phyloP scores from a whole-genome alignment of 2,113 vertebrate species.

The Corythaixoides concolor region DNA sequence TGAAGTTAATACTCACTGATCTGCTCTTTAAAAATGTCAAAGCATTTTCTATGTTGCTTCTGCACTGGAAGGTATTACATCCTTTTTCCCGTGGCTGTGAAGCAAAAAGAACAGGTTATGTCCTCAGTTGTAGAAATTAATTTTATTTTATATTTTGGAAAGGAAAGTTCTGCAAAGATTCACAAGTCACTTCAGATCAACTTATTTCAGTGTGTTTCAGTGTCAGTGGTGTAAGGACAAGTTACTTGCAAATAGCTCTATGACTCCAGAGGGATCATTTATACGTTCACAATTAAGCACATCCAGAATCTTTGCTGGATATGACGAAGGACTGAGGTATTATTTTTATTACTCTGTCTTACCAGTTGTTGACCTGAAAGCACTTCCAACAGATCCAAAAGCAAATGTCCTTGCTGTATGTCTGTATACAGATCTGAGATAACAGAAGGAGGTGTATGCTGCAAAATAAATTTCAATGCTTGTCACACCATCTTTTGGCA shows the following conservation, averaged over 20 bases:
- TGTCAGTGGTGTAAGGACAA: not conserved
- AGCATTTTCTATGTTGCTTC: slow-evolving; percentile 92
- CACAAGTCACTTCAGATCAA: not conserved
- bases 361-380: slow-evolving; percentile 91
- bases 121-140: not conserved
- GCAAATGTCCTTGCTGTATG: slow-evolving; percentile 84
- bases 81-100: slow-evolving; percentile 89
- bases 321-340: not conserved
- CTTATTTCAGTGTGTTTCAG: not conserved
- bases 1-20: slow-evolving; percentile 82
- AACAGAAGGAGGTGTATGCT: slow-evolving; percentile 82
- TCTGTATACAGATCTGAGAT: slow-evolving; percentile 89
- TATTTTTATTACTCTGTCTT: slow-evolving; percentile 63
- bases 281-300: not conserved
- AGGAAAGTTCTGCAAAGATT: not conserved
- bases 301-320: not conserved
- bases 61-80: slow-evolving; percentile 86
- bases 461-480: slow-evolving; percentile 40
- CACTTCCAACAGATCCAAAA: slow-evolving; percentile 94
- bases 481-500: not conserved
- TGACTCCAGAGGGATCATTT: not conserved
- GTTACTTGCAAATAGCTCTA: not conserved
- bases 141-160: not conserved
- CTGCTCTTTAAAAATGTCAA: slow-evolving; percentile 86
- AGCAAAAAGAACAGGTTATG: slow-evolving; percentile 15